These are phyloP conservation scores for Stictocephala bisonia DNA, from an alignment of 2,888 invertebrate genomes.

Conservation along the genomic window DNA sequence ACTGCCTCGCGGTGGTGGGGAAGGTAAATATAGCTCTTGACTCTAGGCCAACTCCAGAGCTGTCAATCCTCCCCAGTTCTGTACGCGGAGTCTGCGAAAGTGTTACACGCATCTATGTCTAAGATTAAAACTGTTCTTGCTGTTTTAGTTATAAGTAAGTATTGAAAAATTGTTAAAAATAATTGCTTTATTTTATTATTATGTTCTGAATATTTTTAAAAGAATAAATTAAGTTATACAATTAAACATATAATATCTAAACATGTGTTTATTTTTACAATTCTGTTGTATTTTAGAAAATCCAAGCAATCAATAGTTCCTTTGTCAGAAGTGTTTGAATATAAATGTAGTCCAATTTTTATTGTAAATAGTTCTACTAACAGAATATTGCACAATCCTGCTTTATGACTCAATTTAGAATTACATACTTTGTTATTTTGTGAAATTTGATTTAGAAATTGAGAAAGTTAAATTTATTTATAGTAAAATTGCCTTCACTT, in stretches of 20 bases:
- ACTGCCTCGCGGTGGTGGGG: neutral
- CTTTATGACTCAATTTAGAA: too few species aligned
- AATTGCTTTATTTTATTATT: neutral
- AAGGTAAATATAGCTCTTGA: constrained; percentile 20
- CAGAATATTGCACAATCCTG: too few species aligned
- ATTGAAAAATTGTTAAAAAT: neutral
- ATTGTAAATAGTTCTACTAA: too few species aligned
- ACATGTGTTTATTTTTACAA: neutral
- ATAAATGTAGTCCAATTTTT: too few species aligned
- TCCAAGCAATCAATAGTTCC: too few species aligned
- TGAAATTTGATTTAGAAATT: too few species aligned
- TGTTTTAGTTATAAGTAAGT: constrained; percentile 30
- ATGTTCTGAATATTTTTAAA: neutral
- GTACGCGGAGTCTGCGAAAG: neutral
- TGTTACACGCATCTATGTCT: neutral
- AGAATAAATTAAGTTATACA: neutral
- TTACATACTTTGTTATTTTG: too few species aligned
- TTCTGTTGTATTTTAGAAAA: neutral
- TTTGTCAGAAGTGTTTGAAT: too few species aligned
- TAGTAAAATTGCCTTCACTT: too few species aligned
- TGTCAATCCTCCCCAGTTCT: constrained; percentile 37
- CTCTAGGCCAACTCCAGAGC: constrained; percentile 5
- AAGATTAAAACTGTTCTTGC: constrained; percentile 31
- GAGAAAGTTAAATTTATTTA: too few species aligned
- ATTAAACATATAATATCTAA: neutral